A percentile compares a stretch with the other conserved stretches of the same genome.
These are phyloP conservation scores for Diacarnus erythraeanus DNA, from an alignment of 37 sponge, comb jelly and placozoan species.

Conservation along the genomic window DNA sequence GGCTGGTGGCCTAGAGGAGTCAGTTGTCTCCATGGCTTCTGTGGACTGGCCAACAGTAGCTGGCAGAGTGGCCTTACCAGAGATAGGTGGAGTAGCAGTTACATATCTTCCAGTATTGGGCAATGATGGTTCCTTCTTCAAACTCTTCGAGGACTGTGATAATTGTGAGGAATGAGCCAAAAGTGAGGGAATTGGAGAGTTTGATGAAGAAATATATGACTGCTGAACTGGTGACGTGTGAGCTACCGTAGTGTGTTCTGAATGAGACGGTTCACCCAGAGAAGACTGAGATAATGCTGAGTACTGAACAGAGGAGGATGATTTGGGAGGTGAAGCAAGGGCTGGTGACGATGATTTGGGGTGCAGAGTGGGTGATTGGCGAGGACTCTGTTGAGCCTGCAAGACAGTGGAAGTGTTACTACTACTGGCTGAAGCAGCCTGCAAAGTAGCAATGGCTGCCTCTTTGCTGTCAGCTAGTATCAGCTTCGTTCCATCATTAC, in stretches of 20 bases:
- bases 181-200: not conserved
- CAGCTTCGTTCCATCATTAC: conserved; percentile 7
- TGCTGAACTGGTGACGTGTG: too few species aligned
- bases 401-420: not conserved
- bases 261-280: not conserved
- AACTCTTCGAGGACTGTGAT: too few species aligned
- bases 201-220: too few species aligned
- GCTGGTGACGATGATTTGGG: not conserved
- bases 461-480: conserved; percentile 5
- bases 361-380: not conserved
- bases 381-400: not conserved
- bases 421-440: not conserved
- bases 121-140: not conserved
- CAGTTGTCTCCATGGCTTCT: not conserved
- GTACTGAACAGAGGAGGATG: not conserved
- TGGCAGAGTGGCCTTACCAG: not conserved
- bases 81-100: not conserved
- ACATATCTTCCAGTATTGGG: not conserved
- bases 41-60: conserved; percentile 9
- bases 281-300: not conserved
- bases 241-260: too few species aligned
- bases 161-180: too few species aligned
- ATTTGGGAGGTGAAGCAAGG: not conserved
- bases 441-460: not conserved
- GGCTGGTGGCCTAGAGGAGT: not conserved